Percentiles rank a stretch among this genome's conserved stretches.
These are phyloP conservation scores for Drosophila nebulosa DNA, from an alignment of 1,140 invertebrate species.

Conservation along the genomic window DNA sequence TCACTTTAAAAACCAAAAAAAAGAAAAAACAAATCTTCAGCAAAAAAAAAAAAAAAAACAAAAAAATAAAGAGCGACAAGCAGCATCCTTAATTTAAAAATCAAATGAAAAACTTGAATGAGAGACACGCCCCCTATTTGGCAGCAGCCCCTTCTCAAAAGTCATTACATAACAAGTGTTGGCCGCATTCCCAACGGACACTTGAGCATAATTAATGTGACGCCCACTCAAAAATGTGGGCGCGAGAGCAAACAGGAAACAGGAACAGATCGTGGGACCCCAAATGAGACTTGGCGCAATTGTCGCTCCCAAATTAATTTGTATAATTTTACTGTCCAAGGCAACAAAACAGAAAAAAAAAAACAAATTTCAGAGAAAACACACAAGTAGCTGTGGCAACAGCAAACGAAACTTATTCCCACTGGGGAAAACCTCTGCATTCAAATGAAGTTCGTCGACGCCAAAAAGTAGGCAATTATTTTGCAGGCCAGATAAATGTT, in stretches of 20 bases:
- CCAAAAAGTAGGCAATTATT: constrained; percentile 69
- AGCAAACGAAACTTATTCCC: constrained; percentile 26
- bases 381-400: constrained; percentile 21
- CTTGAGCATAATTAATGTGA: constrained; percentile 76
- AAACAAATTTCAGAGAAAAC: not conserved
- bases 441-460: constrained; percentile 54
- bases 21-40: not conserved
- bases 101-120: constrained; percentile 62
- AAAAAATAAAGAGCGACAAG: not conserved
- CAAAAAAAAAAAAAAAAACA: not conserved
- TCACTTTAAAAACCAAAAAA: constrained; percentile 4
- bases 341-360: constrained; percentile 35
- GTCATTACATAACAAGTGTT: constrained; percentile 76
- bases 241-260: constrained; percentile 32
- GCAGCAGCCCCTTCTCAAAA: constrained; percentile 38
- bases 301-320: constrained; percentile 77
- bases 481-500: constrained; percentile 47
- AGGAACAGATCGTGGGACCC: constrained; percentile 32
- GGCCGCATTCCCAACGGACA: constrained; percentile 75
- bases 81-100: constrained; percentile 30
- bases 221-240: constrained; percentile 41
- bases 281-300: constrained; percentile 49
- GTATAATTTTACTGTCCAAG: constrained; percentile 60
- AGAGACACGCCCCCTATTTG: constrained; percentile 19
- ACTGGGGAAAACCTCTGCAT: constrained; percentile 31